Conservation (phyloP, 2,113 vertebrate species). For the Psammodynastes pulverulentus region DNA sequence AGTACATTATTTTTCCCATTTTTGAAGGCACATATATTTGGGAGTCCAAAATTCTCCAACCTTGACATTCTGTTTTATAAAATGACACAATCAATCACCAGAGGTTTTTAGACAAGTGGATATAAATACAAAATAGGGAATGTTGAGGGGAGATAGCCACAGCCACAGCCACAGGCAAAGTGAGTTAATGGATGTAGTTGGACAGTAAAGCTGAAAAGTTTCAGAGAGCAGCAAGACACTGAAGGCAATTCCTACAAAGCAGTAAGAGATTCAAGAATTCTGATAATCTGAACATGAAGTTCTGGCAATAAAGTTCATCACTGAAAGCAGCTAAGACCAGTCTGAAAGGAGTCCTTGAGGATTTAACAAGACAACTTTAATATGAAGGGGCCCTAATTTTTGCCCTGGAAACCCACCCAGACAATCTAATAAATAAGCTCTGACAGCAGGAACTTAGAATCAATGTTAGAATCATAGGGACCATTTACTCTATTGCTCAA, state of each 20-base stretch:
- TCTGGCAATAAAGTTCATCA: background rate
- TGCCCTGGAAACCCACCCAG: background rate
- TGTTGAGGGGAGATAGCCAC: background rate
- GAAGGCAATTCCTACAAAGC: constrained; percentile 17
- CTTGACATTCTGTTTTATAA: background rate
- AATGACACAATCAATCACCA: background rate
- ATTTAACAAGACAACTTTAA: background rate
- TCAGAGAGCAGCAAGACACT: constrained; percentile 17
- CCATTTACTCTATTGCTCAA: background rate
- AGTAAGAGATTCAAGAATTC: background rate
- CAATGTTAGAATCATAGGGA: background rate
- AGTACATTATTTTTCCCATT: background rate
- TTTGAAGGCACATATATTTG: background rate
- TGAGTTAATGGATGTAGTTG: constrained; percentile 26
- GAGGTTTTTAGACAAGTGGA: background rate
- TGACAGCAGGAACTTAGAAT: background rate
- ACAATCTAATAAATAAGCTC: background rate
- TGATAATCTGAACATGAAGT: accelerated
- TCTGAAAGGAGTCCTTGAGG: background rate
- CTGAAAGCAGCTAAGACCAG: background rate
- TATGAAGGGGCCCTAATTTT: background rate
- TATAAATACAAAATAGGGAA: background rate
- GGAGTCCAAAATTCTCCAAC: background rate
- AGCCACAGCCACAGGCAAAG: constrained; percentile 26
- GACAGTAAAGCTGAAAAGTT: constrained; percentile 48